Base-by-base conservation (phyloP, 1,140 invertebrate genomes). In the Macrotrachela quadricornifera region DNA sequence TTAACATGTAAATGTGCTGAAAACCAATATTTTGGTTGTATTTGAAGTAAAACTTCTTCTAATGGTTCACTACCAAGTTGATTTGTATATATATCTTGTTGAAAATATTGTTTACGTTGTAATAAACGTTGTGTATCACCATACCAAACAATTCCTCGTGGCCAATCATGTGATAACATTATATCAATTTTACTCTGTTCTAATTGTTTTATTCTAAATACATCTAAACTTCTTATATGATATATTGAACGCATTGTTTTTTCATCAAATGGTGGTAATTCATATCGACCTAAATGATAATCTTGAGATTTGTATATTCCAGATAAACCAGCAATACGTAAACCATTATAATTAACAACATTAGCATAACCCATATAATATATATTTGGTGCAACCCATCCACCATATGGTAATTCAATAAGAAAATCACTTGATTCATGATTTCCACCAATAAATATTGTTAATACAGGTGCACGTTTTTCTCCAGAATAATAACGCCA, bases 321-420 rank as follows among this genome's bases (percentile, higher is more conserved):
- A 30, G 86, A 91, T 17, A 91, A 67, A 51, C 90, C 92, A 59
- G 77, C 90, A 64, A 97, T 94, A 62, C 87, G 76, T 18, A 96
- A 59, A 43, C 85, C 83, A 59, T 77, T 85, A 62, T 90, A 77
- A 54, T 79, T 78, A 1, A 97, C 69, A 15, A 96, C 81, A 53
- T 80, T 77, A 18, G 86, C 84, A 73, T 91, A 85, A 0, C 88
- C 90, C 63, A 97, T 64, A 64, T 95, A 97, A 71, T 85, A 99
- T 59, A 99, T 96, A 64, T 95, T 96, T 14, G 84, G 83, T 14
- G 90, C 90, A 1, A 92, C 86, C 92, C 92, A 99, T 39, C 92
- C 92, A 47, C 92, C 55, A 38, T 54, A 56, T 0, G 85, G 78
- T 30, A 94, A 65, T 67, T 92, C 86, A 70, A 91, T 85, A 18